Conservation (phyloP, 2,113 vertebrate genomes). For the Orthonyx spaldingii region DNA sequence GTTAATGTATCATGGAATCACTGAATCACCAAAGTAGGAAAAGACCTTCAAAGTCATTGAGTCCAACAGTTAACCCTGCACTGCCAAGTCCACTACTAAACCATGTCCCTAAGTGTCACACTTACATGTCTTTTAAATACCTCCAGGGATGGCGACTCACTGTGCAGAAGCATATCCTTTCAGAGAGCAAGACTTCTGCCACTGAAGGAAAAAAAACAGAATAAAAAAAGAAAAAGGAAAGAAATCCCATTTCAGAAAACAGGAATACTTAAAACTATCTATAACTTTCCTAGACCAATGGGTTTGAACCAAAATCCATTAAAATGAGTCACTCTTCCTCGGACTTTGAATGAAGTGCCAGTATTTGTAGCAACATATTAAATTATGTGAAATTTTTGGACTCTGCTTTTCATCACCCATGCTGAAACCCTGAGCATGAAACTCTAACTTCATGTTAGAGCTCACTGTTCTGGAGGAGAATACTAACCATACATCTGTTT, state of each 20-base stretch:
- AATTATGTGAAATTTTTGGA: neutral
- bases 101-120: neutral
- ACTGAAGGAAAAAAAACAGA: neutral
- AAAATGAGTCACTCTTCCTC: neutral
- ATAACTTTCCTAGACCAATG: neutral
- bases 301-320: neutral
- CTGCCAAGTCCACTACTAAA: neutral
- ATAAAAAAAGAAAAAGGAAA: neutral
- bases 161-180: neutral
- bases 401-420: neutral
- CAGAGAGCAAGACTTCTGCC: neutral
- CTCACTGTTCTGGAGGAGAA: neutral
- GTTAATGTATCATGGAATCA: neutral
- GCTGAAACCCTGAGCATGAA: neutral
- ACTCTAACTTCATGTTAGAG: neutral
- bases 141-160: neutral
- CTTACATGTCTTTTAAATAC: neutral
- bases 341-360: neutral
- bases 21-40: neutral
- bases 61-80: neutral
- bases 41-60: neutral
- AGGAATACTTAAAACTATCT: neutral
- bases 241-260: neutral
- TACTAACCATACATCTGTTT: neutral
- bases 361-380: neutral